Base-by-base conservation (phyloP, 2,888 invertebrate genomes). In the Gastracanthus pulcherrimus region DNA sequence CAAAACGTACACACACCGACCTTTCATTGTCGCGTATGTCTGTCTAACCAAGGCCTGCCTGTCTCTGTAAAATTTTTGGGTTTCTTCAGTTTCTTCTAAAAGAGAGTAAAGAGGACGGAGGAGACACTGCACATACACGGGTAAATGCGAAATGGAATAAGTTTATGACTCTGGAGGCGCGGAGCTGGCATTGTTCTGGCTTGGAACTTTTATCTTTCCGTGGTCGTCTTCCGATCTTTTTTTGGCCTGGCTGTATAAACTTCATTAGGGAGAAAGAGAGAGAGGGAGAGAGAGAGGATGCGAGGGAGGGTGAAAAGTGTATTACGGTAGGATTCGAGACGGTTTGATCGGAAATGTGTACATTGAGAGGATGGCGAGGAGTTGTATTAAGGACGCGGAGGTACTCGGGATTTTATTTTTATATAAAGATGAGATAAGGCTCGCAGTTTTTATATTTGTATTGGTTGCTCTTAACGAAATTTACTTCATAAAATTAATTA, bases 91-190 rank as follows among this genome's bases (percentile, higher is more conserved):
- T n/a, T n/a, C n/a, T n/a, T n/a, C n/a, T n/a, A n/a, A n/a, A n/a
- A n/a, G n/a, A n/a, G n/a, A n/a, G n/a, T n/a, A n/a, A n/a, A n/a
- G n/a, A 23, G 13, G 45, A 45, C 23, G 23, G 51, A 38, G 29
- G 45, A 74, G 6, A 7, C 26, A n/a, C n/a, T n/a, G n/a, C n/a
- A n/a, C n/a, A n/a, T n/a, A n/a, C n/a, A n/a, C n/a, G n/a, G n/a
- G n/a, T 60, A 58, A 55, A 67, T 36, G 29, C 48, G 16, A 31
- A 36, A 48, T 76, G 60, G 60, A 48, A 58, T 69, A 76, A 76
- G 69, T 76, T 76, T 34, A 67, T 76, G n/a, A n/a, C n/a, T n/a
- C n/a, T n/a, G n/a, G n/a, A 66, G 55, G 51, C n/a, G 51, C 48
- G 6, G 34, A 4, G 19, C 16, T 41, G 26, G 31, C 55, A 70